phyloP scores from a whole-genome alignment of 2,888 invertebrate species.

The Hybos culiciformis region DNA sequence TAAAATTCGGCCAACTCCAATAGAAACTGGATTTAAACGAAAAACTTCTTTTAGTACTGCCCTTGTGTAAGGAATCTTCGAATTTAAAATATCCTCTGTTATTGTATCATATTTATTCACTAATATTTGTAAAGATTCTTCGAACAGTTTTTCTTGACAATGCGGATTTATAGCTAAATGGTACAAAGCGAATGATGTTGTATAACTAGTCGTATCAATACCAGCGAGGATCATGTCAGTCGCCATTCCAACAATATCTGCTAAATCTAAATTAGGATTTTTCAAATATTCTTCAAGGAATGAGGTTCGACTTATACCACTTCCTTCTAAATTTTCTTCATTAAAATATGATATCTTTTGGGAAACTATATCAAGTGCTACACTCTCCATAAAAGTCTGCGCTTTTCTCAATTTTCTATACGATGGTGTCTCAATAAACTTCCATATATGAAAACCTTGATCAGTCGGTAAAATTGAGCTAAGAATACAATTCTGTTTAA shows the following conservation, averaged over 20 bases:
- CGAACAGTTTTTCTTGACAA: conserved; percentile 51
- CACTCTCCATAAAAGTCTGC: conserved; percentile 59
- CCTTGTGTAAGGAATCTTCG: conserved; percentile 56
- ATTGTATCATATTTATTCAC: conserved; percentile 39
- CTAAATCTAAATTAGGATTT: conserved; percentile 53
- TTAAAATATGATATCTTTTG: conserved; percentile 41
- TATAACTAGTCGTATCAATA: conserved; percentile 72
- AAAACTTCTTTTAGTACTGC: conserved; percentile 75
- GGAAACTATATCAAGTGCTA: conserved; percentile 50
- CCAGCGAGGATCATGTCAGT: conserved; percentile 76
- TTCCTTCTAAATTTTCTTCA: conserved; percentile 16
- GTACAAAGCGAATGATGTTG: conserved; percentile 63
- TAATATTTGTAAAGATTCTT: conserved; percentile 47
- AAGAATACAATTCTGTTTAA: background rate
- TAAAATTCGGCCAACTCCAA: conserved; percentile 66
- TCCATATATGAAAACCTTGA: conserved; percentile 44
- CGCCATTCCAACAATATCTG: conserved; percentile 71
- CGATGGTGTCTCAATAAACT: conserved; percentile 53
- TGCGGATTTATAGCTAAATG: conserved; percentile 57
- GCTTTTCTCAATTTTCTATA: conserved; percentile 53
- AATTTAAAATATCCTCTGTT: conserved; percentile 41
- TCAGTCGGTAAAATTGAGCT: conserved; percentile 31
- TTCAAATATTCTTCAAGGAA: conserved; percentile 55
- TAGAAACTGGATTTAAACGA: conserved; percentile 66
- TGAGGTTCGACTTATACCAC: conserved; percentile 29